A percentile compares a stretch with the other conserved stretches of the same genome.
Evolutionary conservation across 2,797 vertebrate species (phyloP).

Genomic region (Hippoglossus hippoglossus): DNA sequence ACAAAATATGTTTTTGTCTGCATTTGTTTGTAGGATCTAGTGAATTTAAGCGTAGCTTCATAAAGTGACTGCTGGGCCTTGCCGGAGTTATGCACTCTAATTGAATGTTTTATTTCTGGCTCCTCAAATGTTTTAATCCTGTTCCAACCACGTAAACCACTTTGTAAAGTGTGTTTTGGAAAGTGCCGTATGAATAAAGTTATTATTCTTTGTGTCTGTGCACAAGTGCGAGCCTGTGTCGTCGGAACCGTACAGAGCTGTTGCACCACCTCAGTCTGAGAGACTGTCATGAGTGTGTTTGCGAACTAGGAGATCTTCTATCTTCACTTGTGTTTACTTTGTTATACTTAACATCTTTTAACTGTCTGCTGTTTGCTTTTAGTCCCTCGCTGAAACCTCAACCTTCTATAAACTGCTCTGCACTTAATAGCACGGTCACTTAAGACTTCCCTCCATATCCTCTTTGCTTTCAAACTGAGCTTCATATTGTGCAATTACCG

Average conservation of each 20-base stretch:
- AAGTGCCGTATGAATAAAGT: background rate
- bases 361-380: constrained; percentile 49
- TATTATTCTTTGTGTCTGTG: background rate
- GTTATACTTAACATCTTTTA: constrained; percentile 52
- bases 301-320: constrained; percentile 20
- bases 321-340: constrained; percentile 53
- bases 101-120: too few species aligned
- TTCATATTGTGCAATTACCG: background rate
- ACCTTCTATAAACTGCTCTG: constrained; percentile 33
- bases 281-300: constrained; percentile 8
- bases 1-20: background rate
- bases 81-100: too few species aligned
- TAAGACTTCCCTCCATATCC: constrained; percentile 20
- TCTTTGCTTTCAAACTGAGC: constrained; percentile 21
- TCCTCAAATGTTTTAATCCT: background rate
- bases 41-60: too few species aligned
- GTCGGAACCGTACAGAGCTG: background rate
- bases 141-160: background rate
- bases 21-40: background rate
- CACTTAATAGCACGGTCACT: constrained; percentile 2
- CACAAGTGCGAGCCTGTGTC: constrained; percentile 1
- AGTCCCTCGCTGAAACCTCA: constrained; percentile 39
- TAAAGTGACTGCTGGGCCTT: too few species aligned
- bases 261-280: constrained; percentile 22
- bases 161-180: background rate